These are phyloP conservation scores for Strix aluco DNA, from an alignment of 2,113 vertebrate species.

Conservation along the genomic window DNA sequence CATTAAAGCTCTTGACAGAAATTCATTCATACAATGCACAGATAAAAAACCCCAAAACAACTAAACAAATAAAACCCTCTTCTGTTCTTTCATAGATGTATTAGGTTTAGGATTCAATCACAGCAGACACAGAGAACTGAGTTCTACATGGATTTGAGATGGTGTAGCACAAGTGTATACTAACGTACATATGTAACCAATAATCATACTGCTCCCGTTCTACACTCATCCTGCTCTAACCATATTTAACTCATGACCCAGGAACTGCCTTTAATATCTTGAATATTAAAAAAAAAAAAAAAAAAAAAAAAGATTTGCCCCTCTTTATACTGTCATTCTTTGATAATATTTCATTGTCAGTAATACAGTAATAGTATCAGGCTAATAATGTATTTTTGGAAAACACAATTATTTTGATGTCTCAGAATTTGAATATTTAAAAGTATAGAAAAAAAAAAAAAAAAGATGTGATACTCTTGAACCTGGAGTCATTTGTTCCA, in stretches of 20 bases:
- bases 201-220: background rate
- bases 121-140: background rate
- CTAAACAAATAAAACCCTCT: rapidly evolving
- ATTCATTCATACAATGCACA: background rate
- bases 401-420: background rate
- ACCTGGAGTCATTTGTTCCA: background rate
- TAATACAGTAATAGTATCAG: background rate
- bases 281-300: background rate
- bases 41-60: rapidly evolving
- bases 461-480: background rate
- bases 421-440: background rate
- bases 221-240: background rate
- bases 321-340: background rate
- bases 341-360: background rate
- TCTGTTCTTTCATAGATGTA: background rate
- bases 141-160: background rate
- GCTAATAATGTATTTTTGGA: background rate
- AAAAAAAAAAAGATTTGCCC: background rate
- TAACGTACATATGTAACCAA: background rate
- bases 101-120: background rate
- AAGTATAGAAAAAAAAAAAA: background rate
- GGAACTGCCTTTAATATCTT: background rate
- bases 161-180: background rate
- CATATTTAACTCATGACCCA: background rate
- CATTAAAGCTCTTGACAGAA: background rate